phyloP scores from a whole-genome alignment of 2,113 vertebrate species.

The Chunga burmeisteri region DNA sequence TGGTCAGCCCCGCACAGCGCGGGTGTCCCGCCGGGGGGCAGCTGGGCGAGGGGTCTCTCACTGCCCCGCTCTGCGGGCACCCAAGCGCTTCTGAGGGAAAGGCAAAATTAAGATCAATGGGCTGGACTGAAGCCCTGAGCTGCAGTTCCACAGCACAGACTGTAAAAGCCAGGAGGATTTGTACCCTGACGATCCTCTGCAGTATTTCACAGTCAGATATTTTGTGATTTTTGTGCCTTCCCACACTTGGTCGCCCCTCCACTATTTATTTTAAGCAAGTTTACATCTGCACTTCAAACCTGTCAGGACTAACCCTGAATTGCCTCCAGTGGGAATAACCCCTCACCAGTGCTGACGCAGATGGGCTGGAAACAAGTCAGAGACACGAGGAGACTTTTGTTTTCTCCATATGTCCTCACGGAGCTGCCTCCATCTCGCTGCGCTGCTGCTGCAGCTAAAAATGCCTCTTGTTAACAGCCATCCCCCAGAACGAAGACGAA shows the following conservation, averaged over 20 bases:
- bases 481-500: background rate
- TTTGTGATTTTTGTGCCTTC: background rate
- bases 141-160: background rate
- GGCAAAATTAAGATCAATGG: too few relatives aligned
- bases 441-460: background rate
- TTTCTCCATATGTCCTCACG: background rate
- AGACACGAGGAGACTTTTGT: background rate
- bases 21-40: too few relatives aligned
- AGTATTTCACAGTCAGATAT: background rate
- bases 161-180: background rate
- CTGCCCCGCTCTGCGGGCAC: too few relatives aligned
- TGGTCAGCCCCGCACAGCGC: too few relatives aligned
- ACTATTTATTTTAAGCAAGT: background rate
- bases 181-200: background rate
- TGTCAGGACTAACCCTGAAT: background rate
- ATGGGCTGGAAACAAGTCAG: background rate
- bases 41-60: too few relatives aligned
- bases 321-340: background rate
- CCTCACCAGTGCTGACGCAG: background rate
- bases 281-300: background rate
- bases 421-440: background rate
- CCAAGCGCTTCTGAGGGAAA: too few relatives aligned
- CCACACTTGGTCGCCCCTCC: background rate
- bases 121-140: background rate
- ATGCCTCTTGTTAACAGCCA: background rate